Percentiles rank a stretch among this genome's conserved stretches.
Evolutionary conservation across 2,113 vertebrate genomes (phyloP).

Genomic region (Erinaceus europaeus): DNA sequence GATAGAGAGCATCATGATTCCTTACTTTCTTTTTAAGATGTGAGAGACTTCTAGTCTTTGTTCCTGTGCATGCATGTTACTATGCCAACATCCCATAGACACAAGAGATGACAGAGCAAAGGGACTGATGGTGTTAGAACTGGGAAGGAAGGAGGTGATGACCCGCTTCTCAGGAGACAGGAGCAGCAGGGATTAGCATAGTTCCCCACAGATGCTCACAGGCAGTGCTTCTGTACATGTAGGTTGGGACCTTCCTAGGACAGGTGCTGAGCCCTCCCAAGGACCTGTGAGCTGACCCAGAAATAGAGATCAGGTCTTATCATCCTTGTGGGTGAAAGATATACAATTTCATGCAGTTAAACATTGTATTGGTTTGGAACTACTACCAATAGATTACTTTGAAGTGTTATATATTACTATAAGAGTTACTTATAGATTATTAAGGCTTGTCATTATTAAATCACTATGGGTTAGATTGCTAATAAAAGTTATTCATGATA

Average conservation of each 20-base stretch:
- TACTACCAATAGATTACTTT: background rate
- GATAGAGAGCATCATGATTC: background rate
- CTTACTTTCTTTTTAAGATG: background rate
- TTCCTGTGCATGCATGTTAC: background rate
- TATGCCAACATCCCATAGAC: background rate
- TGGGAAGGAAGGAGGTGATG: background rate
- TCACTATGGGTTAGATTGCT: too few species aligned
- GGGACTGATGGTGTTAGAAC: background rate
- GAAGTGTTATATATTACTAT: too few species aligned
- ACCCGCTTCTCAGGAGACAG: background rate
- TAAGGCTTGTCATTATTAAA: slow-evolving; percentile 28
- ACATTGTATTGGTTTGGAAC: slow-evolving; percentile 5
- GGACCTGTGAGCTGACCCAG: background rate
- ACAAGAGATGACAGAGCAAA: background rate
- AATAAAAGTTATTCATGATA: too few species aligned
- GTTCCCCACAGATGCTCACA: background rate
- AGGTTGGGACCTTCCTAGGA: background rate
- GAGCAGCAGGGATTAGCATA: background rate
- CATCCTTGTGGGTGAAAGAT: background rate
- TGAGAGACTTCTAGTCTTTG: background rate
- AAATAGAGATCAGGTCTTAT: background rate
- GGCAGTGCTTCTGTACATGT: background rate
- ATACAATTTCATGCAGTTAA: background rate
- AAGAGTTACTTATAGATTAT: too few species aligned
- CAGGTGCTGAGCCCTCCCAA: background rate